Base-by-base conservation (phyloP, 2,113 vertebrate species). In the Empidonax traillii region DNA sequence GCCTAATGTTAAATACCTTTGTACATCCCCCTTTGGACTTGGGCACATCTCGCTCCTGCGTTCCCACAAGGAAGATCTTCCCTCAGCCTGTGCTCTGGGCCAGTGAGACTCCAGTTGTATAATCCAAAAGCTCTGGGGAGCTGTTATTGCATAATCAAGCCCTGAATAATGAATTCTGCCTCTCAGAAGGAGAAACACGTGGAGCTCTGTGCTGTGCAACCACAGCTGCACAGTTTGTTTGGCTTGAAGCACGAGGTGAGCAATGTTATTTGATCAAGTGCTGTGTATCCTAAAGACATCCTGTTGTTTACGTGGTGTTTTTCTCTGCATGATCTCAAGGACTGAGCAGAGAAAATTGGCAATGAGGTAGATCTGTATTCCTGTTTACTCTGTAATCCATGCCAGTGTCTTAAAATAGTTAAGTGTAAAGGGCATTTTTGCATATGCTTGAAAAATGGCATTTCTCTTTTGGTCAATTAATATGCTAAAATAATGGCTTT, bases 21-120 rank as follows among this genome's bases (percentile, higher is more conserved):
- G 25, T 35, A 21, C 2, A 16, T 69, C 2, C 3, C 28, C 47
- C 1, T 0, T 35, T 39, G 53, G 69, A 27, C 18, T 61, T 1
- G 3, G 52, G 51, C 56, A 21, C 17, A 27, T 63, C 66, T 87
- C 61, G 13, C n/a, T 31, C 0, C 28, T 71, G 43, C 72, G 12
- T 51, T 63, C 56, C 51, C 61, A 8, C 1, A 3, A 63, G 62
- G 47, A 0, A 10, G 43, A 55, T 58, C 20, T 85, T 80, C 39
- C 44, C 35, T 59, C 80, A 65, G 74, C 61, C 81, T 46, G 8
- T 53, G 46, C 21, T 28, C 46, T 81, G 47, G 19, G 5, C 65
- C 15, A 8, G n/a, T 16, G 77, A 58, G 65, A 35, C 28, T 63
- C 0, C 0, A 59, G 23, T 14, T n/a, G 14, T 52, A 14, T 39